Conservation (phyloP, 2,797 vertebrate genomes). For the Karalla daura region DNA sequence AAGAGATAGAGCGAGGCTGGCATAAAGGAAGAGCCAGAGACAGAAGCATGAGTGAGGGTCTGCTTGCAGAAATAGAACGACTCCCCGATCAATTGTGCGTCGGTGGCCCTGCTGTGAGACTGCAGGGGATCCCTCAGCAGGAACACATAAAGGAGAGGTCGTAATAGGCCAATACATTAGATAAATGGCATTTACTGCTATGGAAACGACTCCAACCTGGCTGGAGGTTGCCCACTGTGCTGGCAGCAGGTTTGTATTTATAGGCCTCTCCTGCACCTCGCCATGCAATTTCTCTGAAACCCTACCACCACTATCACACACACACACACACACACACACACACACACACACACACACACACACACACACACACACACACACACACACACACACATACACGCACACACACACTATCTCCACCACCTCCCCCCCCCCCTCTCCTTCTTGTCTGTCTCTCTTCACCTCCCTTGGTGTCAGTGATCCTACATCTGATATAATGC, state of each 20-base stretch:
- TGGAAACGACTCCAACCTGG: constrained; percentile 79
- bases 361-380: constrained; percentile 4
- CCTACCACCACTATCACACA: constrained; percentile 14
- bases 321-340: neutral
- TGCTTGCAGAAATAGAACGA: constrained; percentile 78
- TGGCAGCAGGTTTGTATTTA: constrained; percentile 77
- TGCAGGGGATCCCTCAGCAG: constrained; percentile 78
- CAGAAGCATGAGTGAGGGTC: constrained; percentile 69
- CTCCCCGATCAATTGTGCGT: constrained; percentile 77
- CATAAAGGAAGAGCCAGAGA: constrained; percentile 53
- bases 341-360: constrained; percentile 4
- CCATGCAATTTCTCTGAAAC: constrained; percentile 62
- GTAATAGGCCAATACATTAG: constrained; percentile 79
- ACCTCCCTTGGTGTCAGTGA: constrained; percentile 43
- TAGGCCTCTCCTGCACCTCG: constrained; percentile 65
- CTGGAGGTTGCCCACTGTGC: constrained; percentile 75
- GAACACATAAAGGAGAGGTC: constrained; percentile 74
- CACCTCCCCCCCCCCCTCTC: constrained; percentile 3
- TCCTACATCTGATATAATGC: constrained; percentile 50
- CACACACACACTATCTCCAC: neutral
- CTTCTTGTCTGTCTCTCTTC: constrained; percentile 35
- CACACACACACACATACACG: constrained; percentile 1
- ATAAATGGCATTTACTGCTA: constrained; percentile 83
- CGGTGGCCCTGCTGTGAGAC: constrained; percentile 69
- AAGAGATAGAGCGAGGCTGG: constrained; percentile 26